phyloP scores from a whole-genome alignment of 2,113 vertebrate genomes.

The Bubo scandiacus region DNA sequence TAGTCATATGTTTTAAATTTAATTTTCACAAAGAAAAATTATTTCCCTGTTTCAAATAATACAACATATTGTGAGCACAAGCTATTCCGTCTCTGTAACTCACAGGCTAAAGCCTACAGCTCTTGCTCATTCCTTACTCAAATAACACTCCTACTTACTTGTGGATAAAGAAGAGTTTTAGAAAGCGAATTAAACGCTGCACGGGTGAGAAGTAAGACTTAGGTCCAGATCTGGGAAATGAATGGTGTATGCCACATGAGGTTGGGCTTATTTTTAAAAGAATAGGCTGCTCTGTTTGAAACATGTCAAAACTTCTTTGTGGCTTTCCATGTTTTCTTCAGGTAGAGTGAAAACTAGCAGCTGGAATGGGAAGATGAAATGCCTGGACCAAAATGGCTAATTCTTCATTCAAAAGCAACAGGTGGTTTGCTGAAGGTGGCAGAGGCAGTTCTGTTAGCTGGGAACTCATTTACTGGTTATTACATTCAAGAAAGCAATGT shows the following conservation, averaged over 20 bases:
- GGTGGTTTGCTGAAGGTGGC: slow-evolving; percentile 43
- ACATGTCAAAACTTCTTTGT: neutral
- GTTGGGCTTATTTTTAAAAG: neutral
- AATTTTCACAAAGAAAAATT: slow-evolving; percentile 34
- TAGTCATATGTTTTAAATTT: slow-evolving; percentile 20
- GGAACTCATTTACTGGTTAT: slow-evolving; percentile 34
- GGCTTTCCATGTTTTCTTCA: neutral
- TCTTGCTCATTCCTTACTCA: slow-evolving; percentile 32
- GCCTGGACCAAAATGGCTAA: neutral
- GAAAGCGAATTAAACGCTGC: neutral
- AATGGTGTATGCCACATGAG: neutral
- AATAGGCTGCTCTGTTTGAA: neutral
- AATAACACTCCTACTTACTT: slow-evolving; percentile 38
- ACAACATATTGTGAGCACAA: slow-evolving; percentile 27
- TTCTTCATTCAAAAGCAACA: slow-evolving; percentile 28
- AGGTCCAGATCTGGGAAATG: neutral
- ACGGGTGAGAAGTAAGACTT: neutral
- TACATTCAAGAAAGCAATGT: slow-evolving; percentile 24
- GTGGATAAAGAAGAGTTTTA: slow-evolving; percentile 3
- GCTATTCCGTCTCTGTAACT: neutral
- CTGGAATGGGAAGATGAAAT: neutral
- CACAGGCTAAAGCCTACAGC: slow-evolving; percentile 29
- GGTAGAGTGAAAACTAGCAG: neutral
- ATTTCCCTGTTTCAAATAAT: slow-evolving; percentile 31
- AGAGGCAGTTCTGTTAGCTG: slow-evolving; percentile 19